phyloP scores from a whole-genome alignment of 1,140 invertebrate genomes.

The Epicauta chinensis region DNA sequence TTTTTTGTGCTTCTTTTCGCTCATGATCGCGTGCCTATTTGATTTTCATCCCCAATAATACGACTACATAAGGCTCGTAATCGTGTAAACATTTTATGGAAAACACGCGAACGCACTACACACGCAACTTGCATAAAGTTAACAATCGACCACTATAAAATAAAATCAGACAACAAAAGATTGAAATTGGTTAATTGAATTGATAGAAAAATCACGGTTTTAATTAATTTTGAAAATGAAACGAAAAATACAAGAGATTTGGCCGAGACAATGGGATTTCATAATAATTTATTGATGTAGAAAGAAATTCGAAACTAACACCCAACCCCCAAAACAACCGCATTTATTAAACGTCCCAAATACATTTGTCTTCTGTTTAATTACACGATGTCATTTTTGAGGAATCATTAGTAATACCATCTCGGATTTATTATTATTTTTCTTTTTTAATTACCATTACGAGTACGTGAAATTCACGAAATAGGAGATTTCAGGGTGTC shows the following conservation, averaged over 20 bases:
- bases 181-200: slow-evolving; percentile 17
- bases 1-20: neutral
- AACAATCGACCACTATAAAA: slow-evolving; percentile 17
- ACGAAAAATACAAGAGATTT: slow-evolving; percentile 20
- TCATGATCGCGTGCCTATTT: slow-evolving; percentile 21
- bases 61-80: slow-evolving; percentile 16
- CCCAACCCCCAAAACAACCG: slow-evolving; percentile 7
- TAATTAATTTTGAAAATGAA: slow-evolving; percentile 22
- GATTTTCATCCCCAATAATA: slow-evolving; percentile 13
- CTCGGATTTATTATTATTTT: too few species aligned
- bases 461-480: too few species aligned
- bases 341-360: slow-evolving; percentile 23
- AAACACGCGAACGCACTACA: slow-evolving; percentile 24
- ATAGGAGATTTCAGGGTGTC: slow-evolving; percentile 4
- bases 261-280: slow-evolving; percentile 13
- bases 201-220: slow-evolving; percentile 18
- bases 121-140: slow-evolving; percentile 29
- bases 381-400: slow-evolving; percentile 23
- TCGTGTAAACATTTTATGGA: slow-evolving; percentile 13
- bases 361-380: slow-evolving; percentile 25
- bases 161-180: slow-evolving; percentile 14
- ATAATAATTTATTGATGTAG: slow-evolving; percentile 14
- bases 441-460: too few species aligned
- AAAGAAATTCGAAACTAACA: slow-evolving; percentile 8
- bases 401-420: slow-evolving; percentile 14